Conservation (phyloP, 2,888 invertebrate genomes). For the Embidobia sp. region DNA sequence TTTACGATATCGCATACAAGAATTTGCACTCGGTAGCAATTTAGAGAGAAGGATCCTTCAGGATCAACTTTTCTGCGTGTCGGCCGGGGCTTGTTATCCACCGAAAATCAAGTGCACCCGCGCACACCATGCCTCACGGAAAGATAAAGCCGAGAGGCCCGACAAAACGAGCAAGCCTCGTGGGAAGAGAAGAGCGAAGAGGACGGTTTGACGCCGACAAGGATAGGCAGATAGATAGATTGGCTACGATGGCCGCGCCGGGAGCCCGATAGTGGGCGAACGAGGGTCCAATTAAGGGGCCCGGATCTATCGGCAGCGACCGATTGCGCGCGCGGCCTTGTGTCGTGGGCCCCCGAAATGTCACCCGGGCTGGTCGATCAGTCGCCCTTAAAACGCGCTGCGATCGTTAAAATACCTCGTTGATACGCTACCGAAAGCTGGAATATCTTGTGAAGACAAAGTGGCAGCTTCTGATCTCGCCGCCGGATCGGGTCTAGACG, state of each 20-base stretch:
- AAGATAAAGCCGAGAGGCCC: constrained; percentile 68
- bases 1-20: constrained; percentile 57
- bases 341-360: constrained; percentile 71
- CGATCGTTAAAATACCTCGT: constrained; percentile 79
- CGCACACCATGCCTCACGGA: constrained; percentile 71
- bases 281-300: constrained; percentile 79
- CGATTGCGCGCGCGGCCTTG: constrained; percentile 63
- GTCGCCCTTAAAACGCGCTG: constrained; percentile 70
- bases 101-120: constrained; percentile 75
- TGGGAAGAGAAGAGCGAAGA: constrained; percentile 56
- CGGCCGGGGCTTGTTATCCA: constrained; percentile 69
- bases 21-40: constrained; percentile 63
- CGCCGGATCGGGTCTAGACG: constrained; percentile 50
- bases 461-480: constrained; percentile 59
- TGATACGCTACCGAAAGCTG: constrained; percentile 71
- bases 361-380: constrained; percentile 74
- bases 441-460: constrained; percentile 42
- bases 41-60: constrained; percentile 42
- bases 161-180: constrained; percentile 53
- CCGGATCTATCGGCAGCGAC: constrained; percentile 70
- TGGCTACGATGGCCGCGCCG: constrained; percentile 74
- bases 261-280: constrained; percentile 76
- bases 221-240: constrained; percentile 49
- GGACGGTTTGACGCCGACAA: constrained; percentile 23
- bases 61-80: constrained; percentile 45